Base-by-base conservation (phyloP, 2,113 vertebrate genomes). In the Lipophrys pholis region DNA sequence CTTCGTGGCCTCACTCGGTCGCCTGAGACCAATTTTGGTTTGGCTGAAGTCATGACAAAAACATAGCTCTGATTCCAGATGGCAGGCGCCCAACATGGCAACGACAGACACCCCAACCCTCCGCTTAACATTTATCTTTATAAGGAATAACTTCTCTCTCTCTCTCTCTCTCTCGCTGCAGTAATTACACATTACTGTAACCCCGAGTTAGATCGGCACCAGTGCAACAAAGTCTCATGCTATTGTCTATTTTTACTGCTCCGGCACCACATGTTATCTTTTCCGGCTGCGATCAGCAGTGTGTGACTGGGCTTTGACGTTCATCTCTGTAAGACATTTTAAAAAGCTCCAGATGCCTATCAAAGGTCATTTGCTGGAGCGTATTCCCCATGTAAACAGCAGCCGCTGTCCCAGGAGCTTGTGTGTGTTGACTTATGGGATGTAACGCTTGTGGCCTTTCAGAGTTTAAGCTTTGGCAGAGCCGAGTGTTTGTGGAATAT, bases 21-120 rank as follows among this genome's bases (percentile, higher is more conserved):
- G 76, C 71, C 81, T 86, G 85, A 91, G 89, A 92, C 88, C 82
- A 88, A 91, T 91, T 92, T 92, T 88, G 82, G 82, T 90, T 93
- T 90, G 87, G 78, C 77, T 71, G 52, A 43, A 84, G 62, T 73
- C 77, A 51, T 81, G 84, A 91, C 46, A 49, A 81, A 90, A 90
- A 89, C 69, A 79, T 69, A 81, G 73, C 56, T 68, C 57, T 1
- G 5, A 56, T 67, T 89, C 83, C 86, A 91, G 67, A 89, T 88
- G 85, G 82, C 82, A 60, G 14, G 1, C 41, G 62, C 75, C 89
- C 84, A 88, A 76, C 68, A 80, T 87, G 87, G 83, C 80, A 87
- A 76, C 76, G 68, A 78, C 63, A 68, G 60, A 9, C 73, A 56
- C 49, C 45, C 74, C 60, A 65, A 61, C 58, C 70, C 61, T 9